phyloP scores from a whole-genome alignment of 2,797 vertebrate genomes.

The Trichosurus vulpecula region DNA sequence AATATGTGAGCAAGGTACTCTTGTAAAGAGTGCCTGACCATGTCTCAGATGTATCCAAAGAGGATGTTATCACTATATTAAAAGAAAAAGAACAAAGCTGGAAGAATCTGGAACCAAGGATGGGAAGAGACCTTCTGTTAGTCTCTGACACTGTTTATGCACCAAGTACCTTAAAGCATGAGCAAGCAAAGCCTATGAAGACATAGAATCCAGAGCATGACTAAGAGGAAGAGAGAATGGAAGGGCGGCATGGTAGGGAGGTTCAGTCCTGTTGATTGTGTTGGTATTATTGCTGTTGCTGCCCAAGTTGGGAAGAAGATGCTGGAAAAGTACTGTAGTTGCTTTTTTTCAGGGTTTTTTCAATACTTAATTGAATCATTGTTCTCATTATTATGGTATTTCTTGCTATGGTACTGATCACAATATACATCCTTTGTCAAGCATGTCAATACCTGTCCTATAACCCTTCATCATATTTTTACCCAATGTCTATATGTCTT shows the following conservation, averaged over 20 bases:
- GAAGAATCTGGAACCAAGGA: neutral
- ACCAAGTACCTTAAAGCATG: neutral
- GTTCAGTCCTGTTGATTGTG: neutral
- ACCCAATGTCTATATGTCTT: neutral
- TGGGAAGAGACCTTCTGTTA: neutral
- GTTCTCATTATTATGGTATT: neutral
- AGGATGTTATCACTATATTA: neutral
- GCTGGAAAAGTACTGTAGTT: neutral
- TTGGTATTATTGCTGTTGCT: neutral
- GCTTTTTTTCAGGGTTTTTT: neutral
- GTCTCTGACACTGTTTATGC: neutral
- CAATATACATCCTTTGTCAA: neutral
- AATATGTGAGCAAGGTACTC: neutral
- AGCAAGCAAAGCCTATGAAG: neutral
- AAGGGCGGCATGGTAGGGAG: too few species aligned
- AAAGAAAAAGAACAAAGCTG: neutral
- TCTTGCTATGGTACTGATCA: neutral
- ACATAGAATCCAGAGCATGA: neutral
- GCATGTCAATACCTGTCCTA: neutral
- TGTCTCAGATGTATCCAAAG: neutral
- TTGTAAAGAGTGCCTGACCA: neutral
- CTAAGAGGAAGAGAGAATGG: neutral
- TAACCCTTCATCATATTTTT: neutral
- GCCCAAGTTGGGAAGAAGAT: neutral
- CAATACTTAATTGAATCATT: neutral